A percentile compares a stretch with the other conserved stretches of the same genome.
Evolutionary conservation across 1,140 invertebrate species (phyloP).

Genomic region (Euwallacea fornicatus): DNA sequence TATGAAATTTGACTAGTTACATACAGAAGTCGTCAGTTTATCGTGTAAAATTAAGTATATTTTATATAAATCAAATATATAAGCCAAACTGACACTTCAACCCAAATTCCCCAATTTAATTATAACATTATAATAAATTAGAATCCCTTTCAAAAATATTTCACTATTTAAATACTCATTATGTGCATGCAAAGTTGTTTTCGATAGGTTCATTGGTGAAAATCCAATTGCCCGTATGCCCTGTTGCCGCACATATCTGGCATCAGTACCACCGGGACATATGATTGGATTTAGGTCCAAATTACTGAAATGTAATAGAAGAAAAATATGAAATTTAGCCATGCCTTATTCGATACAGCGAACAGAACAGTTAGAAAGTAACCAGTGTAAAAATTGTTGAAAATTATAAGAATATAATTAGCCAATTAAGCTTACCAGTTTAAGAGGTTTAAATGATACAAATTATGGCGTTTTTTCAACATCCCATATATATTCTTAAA

Average conservation of each 20-base stretch:
- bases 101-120: neutral
- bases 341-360: neutral
- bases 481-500: neutral
- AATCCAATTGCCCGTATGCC: conserved; percentile 77
- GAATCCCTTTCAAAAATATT: neutral
- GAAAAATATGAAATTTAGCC: too few species aligned
- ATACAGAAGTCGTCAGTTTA: too few species aligned
- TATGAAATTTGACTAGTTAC: too few species aligned
- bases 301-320: neutral
- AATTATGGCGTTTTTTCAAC: neutral
- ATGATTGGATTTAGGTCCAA: conserved; percentile 63
- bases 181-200: neutral
- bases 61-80: too few species aligned
- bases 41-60: too few species aligned
- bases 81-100: too few species aligned
- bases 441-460: neutral
- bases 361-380: neutral
- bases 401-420: neutral
- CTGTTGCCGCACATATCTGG: conserved; percentile 65
- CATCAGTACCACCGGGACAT: conserved; percentile 81
- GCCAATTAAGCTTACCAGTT: too few species aligned
- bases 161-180: neutral
- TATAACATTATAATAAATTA: neutral
- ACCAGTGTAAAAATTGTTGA: neutral
- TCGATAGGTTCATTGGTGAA: conserved; percentile 64